Evolutionary conservation across 2,888 invertebrate genomes (phyloP), one percentile per base, ranked within the genome.

Genomic region (Crepidodera aurea): DNA sequence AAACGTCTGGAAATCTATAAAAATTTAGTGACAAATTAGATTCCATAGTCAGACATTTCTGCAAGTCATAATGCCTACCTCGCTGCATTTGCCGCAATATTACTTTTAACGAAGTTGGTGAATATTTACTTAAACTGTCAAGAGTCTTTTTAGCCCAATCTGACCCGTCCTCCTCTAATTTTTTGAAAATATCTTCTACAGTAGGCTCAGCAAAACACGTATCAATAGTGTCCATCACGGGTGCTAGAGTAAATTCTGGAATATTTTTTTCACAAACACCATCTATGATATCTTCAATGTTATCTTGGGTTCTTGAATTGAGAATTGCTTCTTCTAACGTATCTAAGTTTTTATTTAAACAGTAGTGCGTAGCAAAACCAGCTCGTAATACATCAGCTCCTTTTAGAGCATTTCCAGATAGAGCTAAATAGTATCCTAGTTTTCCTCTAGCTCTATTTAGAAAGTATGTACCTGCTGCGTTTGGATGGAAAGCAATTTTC

Each of bases 401-500:
- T 84, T 84, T 86, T 63, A 87, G 72, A 70, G 87, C 81, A 64
- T 85, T 82, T 65, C 87, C 87, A 32, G 97, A 97, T 40, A 99
- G 84, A 18, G 94, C 98, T 58, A 99, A 83, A 79, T 90, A 99
- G 37, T 91, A 81, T 56, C 99, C 98, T 32, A 98, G 83, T 77
- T 92, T 90, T 13, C 93, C 93, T 59, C 87, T 85, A 46, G 99
- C 80, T 64, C 94, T 86, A 0, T 98, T 91, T 54, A 99, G 83
- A 79, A 98, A 95, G 76, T 94, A 90, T 0, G 94, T 92, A 0
- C 93, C 97, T 1, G 98, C 99, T 6, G 98, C 98, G 84, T 99
- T 98, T 0, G 98, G 97, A 77, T 97, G 95, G 32, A 98, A 83
- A 6, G 97, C 98, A 73, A 99, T 96, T 10, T 92, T 94, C 0